phyloP scores from a whole-genome alignment of 2,797 vertebrate genomes.

The Pseudotriccus pelzelni region DNA sequence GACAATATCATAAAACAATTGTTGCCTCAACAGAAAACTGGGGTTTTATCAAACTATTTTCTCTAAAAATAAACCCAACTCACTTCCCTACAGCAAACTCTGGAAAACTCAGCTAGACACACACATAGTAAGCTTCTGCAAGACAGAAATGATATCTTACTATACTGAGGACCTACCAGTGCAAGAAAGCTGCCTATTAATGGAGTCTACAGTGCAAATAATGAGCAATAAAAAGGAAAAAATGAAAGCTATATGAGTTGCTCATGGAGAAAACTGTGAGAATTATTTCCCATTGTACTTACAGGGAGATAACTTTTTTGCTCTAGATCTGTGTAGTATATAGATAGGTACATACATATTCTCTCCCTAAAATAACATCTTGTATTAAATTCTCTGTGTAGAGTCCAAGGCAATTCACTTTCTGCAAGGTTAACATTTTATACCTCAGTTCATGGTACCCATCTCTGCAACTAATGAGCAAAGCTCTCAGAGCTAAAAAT shows the following conservation, averaged over 20 bases:
- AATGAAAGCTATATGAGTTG: neutral
- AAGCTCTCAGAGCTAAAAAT: neutral
- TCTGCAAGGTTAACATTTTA: constrained; percentile 9
- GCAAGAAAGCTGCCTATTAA: neutral
- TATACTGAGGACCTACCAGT: neutral
- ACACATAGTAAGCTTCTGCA: neutral
- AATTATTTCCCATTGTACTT: neutral
- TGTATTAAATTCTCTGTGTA: neutral
- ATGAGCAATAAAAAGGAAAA: neutral
- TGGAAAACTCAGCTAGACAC: neutral
- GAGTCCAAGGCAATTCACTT: neutral
- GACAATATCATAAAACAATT: neutral
- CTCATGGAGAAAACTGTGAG: neutral
- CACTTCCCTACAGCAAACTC: neutral
- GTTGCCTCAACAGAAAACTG: neutral
- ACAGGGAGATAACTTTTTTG: neutral
- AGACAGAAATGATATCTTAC: neutral
- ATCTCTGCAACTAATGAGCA: neutral
- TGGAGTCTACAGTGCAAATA: neutral
- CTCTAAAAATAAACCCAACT: neutral
- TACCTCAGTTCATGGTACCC: neutral
- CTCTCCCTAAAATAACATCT: neutral
- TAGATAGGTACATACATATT: neutral
- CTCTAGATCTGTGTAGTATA: neutral
- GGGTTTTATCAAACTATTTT: neutral